Percentiles rank a stretch among this genome's conserved stretches.
Conservation (phyloP, 2,888 invertebrate species). For the Nycteola revayana region DNA sequence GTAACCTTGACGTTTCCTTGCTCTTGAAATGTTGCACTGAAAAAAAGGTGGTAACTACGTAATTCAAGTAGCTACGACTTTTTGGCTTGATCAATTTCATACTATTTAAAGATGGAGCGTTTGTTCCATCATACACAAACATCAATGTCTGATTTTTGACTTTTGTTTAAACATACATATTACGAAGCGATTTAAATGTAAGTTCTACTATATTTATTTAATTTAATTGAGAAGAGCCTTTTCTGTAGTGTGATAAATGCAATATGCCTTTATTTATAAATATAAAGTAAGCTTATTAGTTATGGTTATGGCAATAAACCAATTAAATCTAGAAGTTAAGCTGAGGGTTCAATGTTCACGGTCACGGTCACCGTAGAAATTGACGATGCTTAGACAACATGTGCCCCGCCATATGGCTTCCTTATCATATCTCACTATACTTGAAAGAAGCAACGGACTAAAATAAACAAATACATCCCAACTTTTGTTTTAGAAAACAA, state of each 20-base stretch:
- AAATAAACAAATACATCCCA: constrained; percentile 40
- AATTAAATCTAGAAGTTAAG: constrained; percentile 23
- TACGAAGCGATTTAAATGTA: too few species aligned
- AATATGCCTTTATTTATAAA: background rate
- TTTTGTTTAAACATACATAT: too few species aligned
- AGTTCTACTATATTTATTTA: too few species aligned
- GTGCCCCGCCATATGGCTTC: constrained; percentile 64
- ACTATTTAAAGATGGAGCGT: too few species aligned
- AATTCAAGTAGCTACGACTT: too few species aligned
- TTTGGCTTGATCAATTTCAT: too few species aligned
- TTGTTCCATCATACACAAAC: too few species aligned
- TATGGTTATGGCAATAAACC: constrained; percentile 13
- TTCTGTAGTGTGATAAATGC: background rate
- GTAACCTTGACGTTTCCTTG: constrained; percentile 34
- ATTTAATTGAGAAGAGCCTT: too few species aligned
- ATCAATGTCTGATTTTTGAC: too few species aligned
- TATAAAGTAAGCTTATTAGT: constrained; percentile 11
- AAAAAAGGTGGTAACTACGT: too few species aligned
- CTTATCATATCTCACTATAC: constrained; percentile 47
- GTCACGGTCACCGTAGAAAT: constrained; percentile 52
- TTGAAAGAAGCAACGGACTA: constrained; percentile 47
- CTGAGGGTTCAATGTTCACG: constrained; percentile 46
- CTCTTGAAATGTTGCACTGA: constrained; percentile 28
- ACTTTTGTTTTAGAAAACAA: constrained; percentile 6
- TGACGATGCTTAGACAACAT: constrained; percentile 47